Evolutionary conservation across 2,888 invertebrate species (phyloP).

Genomic region (Cheilosia urbana): DNA sequence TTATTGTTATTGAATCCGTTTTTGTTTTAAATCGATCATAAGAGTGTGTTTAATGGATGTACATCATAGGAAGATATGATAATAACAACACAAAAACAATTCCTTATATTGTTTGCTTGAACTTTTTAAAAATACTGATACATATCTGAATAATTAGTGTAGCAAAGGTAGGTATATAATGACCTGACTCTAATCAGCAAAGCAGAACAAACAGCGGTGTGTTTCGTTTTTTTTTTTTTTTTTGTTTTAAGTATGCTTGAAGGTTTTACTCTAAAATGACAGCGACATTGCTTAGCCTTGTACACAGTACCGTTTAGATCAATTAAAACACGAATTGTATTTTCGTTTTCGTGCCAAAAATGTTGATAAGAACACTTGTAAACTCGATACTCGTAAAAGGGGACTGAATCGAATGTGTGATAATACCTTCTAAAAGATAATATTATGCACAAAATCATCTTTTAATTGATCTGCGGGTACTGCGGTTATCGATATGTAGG

Average conservation of each 20-base stretch:
- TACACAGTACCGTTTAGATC: neutral
- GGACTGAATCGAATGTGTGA: neutral
- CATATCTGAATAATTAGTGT: constrained; percentile 60
- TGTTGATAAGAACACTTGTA: constrained; percentile 4
- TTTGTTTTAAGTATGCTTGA: constrained; percentile 2
- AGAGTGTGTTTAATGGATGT: constrained; percentile 48
- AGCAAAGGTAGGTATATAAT: constrained; percentile 6
- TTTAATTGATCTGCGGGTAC: constrained; percentile 3
- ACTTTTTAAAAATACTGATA: constrained; percentile 50
- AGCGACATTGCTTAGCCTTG: neutral
- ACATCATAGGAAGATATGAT: constrained; percentile 39
- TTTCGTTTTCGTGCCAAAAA: neutral
- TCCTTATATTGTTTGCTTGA: constrained; percentile 5
- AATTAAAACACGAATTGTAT: constrained; percentile 1
- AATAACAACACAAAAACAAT: constrained; percentile 40
- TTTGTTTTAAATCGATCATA: constrained; percentile 27
- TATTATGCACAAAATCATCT: neutral
- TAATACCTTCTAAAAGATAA: neutral
- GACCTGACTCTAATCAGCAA: constrained; percentile 22
- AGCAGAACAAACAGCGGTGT: constrained; percentile 27
- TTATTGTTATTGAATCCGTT: constrained; percentile 57
- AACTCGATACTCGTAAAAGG: neutral
- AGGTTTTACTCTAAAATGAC: constrained; percentile 10
- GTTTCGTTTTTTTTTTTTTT: constrained; percentile 8
- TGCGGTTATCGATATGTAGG: neutral